Evolutionary conservation across 2,888 invertebrate genomes (phyloP).

Genomic region (Drosophila tanythrix): DNA sequence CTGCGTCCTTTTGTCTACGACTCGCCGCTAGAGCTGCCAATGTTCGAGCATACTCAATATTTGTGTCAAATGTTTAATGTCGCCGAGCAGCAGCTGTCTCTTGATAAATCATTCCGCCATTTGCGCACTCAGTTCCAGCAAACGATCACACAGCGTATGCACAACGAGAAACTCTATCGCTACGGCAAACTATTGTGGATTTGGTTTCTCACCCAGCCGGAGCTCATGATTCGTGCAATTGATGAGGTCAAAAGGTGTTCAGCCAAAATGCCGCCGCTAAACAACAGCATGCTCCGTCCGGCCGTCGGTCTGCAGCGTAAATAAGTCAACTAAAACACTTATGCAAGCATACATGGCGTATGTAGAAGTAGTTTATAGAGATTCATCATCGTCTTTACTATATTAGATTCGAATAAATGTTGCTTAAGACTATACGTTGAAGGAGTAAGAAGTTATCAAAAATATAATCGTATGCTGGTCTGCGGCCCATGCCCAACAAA

Average conservation of each 20-base stretch:
- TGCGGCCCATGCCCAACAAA: not conserved
- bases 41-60: conserved; percentile 78
- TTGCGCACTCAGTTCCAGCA: conserved; percentile 79
- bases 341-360: not conserved
- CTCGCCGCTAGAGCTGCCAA: conserved; percentile 81
- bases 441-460: not conserved
- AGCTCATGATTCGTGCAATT: conserved; percentile 81
- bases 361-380: not conserved
- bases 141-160: conserved; percentile 78
- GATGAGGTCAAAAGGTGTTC: conserved; percentile 82
- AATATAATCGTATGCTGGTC: conserved; percentile 1
- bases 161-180: conserved; percentile 81
- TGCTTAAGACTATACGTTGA: not conserved
- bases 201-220: conserved; percentile 84
- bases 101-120: conserved; percentile 73
- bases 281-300: conserved; percentile 46
- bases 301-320: conserved; percentile 62
- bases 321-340: conserved; percentile 32
- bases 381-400: not conserved
- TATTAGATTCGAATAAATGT: too few species aligned
- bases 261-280: conserved; percentile 71
- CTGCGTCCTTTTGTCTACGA: conserved; percentile 80
- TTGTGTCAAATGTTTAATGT: conserved; percentile 75
- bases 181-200: conserved; percentile 83
- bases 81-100: conserved; percentile 64